These are phyloP conservation scores for Cossypha caffra DNA, from an alignment of 2,797 vertebrate genomes.

Conservation along the genomic window DNA sequence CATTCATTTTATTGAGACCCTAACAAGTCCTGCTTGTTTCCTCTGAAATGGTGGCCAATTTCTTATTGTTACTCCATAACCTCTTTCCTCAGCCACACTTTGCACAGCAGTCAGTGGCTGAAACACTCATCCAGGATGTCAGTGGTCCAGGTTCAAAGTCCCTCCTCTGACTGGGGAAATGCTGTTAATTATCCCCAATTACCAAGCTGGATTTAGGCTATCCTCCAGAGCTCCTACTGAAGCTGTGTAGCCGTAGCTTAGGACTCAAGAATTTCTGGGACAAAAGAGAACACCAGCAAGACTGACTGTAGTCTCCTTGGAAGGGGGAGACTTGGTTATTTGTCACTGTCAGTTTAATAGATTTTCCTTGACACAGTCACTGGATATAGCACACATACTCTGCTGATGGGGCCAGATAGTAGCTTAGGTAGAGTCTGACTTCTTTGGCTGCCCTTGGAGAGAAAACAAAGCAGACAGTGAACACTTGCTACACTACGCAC, in stretches of 20 bases:
- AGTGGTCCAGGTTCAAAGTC: neutral
- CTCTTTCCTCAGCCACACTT: neutral
- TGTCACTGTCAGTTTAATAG: slow-evolving; percentile 22
- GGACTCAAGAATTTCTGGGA: neutral
- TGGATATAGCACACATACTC: neutral
- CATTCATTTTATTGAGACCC: neutral
- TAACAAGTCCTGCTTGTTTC: neutral
- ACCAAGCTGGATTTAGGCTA: neutral
- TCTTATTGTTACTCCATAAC: neutral
- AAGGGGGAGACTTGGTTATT: neutral
- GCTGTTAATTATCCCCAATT: neutral
- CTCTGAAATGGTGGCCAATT: neutral
- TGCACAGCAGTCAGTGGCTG: neutral
- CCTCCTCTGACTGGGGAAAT: neutral
- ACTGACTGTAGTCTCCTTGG: neutral
- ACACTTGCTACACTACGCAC: neutral
- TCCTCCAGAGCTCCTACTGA: neutral
- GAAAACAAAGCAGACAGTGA: neutral
- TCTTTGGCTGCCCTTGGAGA: neutral
- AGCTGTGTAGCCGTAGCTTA: neutral
- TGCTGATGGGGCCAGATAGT: neutral
- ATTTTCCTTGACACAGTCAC: slow-evolving; percentile 17
- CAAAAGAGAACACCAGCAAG: neutral
- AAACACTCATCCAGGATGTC: neutral
- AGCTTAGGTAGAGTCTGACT: neutral